Evolutionary conservation across 2,113 vertebrate genomes (phyloP), one percentile per base, ranked within the genome.

Genomic region (Notarius lentiginosus): DNA sequence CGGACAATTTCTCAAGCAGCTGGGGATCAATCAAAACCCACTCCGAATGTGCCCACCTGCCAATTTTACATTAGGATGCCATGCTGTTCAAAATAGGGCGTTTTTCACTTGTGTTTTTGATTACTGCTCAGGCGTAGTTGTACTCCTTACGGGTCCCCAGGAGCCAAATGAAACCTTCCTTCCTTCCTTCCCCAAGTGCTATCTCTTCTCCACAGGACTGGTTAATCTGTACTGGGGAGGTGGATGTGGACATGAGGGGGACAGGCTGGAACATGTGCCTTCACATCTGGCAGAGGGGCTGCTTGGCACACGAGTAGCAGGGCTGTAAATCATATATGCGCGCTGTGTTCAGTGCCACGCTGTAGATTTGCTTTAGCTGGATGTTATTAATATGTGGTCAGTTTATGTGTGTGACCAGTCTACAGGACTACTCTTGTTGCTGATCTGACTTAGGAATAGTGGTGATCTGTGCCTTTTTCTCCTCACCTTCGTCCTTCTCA

Each of bases 1-100:
- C 92, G 92, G 93, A 95, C 94, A 95, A 96, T 95, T 96, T 95
- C 91, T 90, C 92, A 94, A 95, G 94, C 95, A 95, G 95, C 94
- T 94, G 95, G 95, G 91, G 94, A 94, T 94, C 95, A 95, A 95
- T 96, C 94, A 95, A 92, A 95, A 92, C 92, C 90, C 91, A 92
- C 94, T 95, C 91, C 93, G 91, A 94, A 94, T 92, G 92, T 93
- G 91, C 94, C 89, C 95, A 93, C 95, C 95, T 94, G 94, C 94
- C 94, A 95, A 94, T 95, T 95, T 95, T 94, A 95, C 95, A 95
- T 96, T 95, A 95, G 94, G 92, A 83, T 91, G 87, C 88, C 95
- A 93, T 83, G 93, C 95, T 95, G 95, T 93, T 96, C 93, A 90
- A 94, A 95, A 94, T 94, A 91, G 93, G 93, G 93, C 91, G 92